These are phyloP conservation scores for Serrognathus titanus DNA, from an alignment of 2,888 invertebrate genomes.

Conservation along the genomic window DNA sequence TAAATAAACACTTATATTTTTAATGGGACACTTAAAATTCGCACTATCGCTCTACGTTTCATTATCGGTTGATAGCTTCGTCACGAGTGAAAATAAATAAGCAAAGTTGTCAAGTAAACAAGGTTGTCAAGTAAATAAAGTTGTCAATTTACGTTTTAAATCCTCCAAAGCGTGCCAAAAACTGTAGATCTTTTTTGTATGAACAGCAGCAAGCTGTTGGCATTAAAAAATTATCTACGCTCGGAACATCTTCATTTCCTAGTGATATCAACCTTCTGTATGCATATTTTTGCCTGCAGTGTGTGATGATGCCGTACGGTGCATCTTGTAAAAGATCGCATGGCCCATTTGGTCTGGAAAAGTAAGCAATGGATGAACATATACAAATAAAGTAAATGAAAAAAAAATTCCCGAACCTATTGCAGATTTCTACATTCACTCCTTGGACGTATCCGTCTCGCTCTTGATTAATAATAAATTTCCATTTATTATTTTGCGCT, in stretches of 20 bases:
- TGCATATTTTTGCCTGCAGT: constrained; percentile 59
- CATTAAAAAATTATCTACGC: constrained; percentile 56
- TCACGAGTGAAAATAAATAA: no score
- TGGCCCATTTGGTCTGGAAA: constrained; percentile 46
- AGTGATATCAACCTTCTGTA: constrained; percentile 56
- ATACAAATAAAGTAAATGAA: not conserved
- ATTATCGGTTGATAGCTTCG: no score
- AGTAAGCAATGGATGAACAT: constrained; percentile 11
- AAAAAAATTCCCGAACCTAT: constrained; percentile 25
- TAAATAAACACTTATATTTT: constrained; percentile 25
- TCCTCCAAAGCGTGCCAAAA: constrained; percentile 50
- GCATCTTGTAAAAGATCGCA: constrained; percentile 53
- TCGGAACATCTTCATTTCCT: constrained; percentile 46
- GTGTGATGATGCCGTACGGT: constrained; percentile 49
- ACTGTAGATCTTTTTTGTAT: constrained; percentile 41
- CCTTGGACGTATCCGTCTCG: constrained; percentile 59
- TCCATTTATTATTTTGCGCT: constrained; percentile 63
- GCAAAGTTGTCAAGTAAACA: no score
- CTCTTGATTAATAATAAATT: constrained; percentile 64
- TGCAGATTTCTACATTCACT: constrained; percentile 61
- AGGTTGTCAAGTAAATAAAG: no score
- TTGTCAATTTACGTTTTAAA: constrained; percentile 44
- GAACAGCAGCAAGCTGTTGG: constrained; percentile 61
- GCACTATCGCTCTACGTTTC: no score
- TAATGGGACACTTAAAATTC: no score